Evolutionary conservation across 2,797 vertebrate genomes (phyloP), one percentile per base, ranked within the genome.

Genomic region (Anguilla pacifica): DNA sequence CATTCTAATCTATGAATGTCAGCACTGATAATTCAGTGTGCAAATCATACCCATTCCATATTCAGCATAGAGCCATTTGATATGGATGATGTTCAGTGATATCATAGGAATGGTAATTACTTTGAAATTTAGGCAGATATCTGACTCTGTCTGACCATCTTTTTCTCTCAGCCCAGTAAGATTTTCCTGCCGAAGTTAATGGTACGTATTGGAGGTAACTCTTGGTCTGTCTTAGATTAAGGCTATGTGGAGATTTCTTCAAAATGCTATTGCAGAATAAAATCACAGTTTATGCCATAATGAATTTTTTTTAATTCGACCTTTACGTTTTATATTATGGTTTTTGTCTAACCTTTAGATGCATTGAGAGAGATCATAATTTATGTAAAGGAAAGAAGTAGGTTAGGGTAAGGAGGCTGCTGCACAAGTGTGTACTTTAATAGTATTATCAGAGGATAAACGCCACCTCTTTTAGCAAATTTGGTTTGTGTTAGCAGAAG

Each of bases 71-170:
- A 84, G 51, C 55, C n/a, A 57, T 28, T 84, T 53, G 25, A 84
- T 84, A 81, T 81, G 39, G 77, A 39, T 49, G 19, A 81, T 81
- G 19, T 81, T 39, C 39, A 46, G 43, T 81, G 77, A 81, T 81
- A 9, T 46, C 43, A 25, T 43, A 2, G 22, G 77, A 81, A 22
- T 81, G 77, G 49, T 81, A 81, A 81, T 81, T 81, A 81, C 13
- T 81, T 22, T 46, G 77, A 49, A 81, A 81, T 46, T 81, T 46
- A 49, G 17, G 13, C 70, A 74, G 70, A 74, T 35, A 74, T 39
- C 70, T 74, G 6, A 74, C 10, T 35, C 70, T 11, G 28, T 13
- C 28, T 4, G 31, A 17, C 31, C 31, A 15, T 74, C 28, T 74
- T 74, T 74, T 74, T 35, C 70, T 53, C 9, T 72, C 67, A 72